Evolutionary conservation across 92 coral and sea anemone species (phyloP), one percentile per base, ranked within the genome.

Genomic region (Meandrina meandrites): DNA sequence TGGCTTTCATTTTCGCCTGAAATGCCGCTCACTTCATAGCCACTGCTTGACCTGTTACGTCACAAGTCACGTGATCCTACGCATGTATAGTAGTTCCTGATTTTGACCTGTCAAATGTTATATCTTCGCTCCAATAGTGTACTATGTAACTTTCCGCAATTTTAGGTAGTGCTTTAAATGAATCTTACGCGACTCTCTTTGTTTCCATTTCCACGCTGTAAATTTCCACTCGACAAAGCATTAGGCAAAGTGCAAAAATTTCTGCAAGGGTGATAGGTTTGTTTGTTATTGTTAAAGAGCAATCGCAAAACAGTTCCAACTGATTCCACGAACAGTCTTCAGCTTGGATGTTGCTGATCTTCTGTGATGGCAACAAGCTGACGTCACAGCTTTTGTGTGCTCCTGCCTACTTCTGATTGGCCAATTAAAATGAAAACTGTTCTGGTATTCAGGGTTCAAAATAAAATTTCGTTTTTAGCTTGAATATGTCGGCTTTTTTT

Each of bases 21-120:
- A 27, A 68, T 48, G 62, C 34, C 58, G 11, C 14, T 1, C 47
- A 64, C n/a, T 50, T 68, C 57, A 47, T 11, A 45, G 45, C 71
- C 56, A 15, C 57, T 80, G 76, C 18, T 54, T 17, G 66, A 47
- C 4, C 47, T 24, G 64, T 68, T 21, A 30, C 36, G 37, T 28
- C 75, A 37, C 75, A 30, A 62, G 56, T 40, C 57, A 80, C 85
- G 64, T 47, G 86, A 45, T 66, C 15, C 27, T 19, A 69, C 28
- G 86, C 86, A 70, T 82, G 78, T 66, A 48, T 69, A 30, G 77
- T 40, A 79, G 6, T 47, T 81, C 60, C 16, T 47, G 77, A 47
- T 69, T 47, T 10, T 27, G 14, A 67, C 42, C 67, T 70, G 27
- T 56, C 13, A 36, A 19, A 9, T 19, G 73, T 58, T 35, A 10